Evolutionary conservation across 2,113 vertebrate genomes (phyloP), one percentile per base, ranked within the genome.

Genomic region (Tricholaema leucomelas): DNA sequence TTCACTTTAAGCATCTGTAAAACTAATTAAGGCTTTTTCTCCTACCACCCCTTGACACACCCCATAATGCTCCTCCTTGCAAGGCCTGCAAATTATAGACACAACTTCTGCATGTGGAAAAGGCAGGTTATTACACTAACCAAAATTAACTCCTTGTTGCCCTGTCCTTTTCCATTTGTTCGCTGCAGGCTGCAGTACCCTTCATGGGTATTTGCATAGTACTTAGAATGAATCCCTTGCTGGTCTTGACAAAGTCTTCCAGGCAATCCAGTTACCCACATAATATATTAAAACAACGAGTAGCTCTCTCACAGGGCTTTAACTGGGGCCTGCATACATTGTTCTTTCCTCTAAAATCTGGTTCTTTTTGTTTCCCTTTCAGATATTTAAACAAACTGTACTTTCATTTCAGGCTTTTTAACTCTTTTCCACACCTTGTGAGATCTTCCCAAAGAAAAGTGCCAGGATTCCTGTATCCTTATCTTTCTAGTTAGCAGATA

Each of bases 11-110:
- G 33, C 84, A 87, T 65, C 89, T 93, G 93, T 16, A 70, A 91
- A 95, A 92, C 46, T 56, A 66, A 94, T 91, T 85, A 23, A 87
- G 56, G 5, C 36, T 80, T 85, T 85, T 75, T 90, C 54, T 87
- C 56, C 79, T 56, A n/a, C 40, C 21, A 44, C 40, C 6, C 16
- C 42, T 15, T 16, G 15, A 15, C 42, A 44, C 17, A 17, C 42
- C 31, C 23, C 19, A 11, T 31, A 85, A 66, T 55, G 50, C 17
- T 87, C 14, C 19, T 42, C 56, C 71, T 77, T 69, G 36, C 35
- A 44, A 21, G 55, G n/a, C 44, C 59, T 82, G 42, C 30, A 80
- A 72, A 74, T 50, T 71, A 50, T 2, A 87, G 46, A 30, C 35
- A 24, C 12, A 31, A 3, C 56, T 80, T 73, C 81, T 67, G 79